These are phyloP conservation scores for Podabrus alpinus DNA, from an alignment of 2,888 invertebrate species.

Conservation along the genomic window DNA sequence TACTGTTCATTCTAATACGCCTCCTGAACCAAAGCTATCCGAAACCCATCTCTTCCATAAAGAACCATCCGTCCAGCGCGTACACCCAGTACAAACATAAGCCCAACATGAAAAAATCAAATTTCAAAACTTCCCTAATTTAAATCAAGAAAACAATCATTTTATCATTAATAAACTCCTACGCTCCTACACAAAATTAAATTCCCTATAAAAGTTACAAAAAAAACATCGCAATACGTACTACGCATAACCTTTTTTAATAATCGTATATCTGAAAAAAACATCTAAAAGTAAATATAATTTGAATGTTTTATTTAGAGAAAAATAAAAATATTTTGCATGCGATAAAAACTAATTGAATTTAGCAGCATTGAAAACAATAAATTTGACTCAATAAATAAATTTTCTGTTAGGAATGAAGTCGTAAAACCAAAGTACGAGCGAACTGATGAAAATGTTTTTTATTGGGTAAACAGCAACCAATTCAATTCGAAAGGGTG, in stretches of 20 bases:
- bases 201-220: no score
- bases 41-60: no score
- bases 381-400: not conserved
- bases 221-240: not conserved
- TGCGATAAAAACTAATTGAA: not conserved
- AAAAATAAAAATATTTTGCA: not conserved
- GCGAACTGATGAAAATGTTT: not conserved
- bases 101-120: no score
- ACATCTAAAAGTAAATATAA: not conserved
- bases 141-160: no score
- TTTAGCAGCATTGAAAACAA: not conserved
- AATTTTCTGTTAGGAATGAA: not conserved
- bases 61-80: no score
- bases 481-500: conserved; percentile 5
- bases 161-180: no score
- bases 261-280: not conserved
- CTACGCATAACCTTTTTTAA: not conserved
- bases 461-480: not conserved
- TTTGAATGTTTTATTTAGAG: not conserved
- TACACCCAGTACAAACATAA: no score
- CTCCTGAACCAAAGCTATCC: no score
- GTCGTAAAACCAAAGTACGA: not conserved
- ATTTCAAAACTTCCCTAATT: no score
- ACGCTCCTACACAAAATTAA: no score
- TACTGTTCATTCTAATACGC: no score